These are phyloP conservation scores for Thermophis baileyi DNA, from an alignment of 2,113 vertebrate genomes.

Conservation along the genomic window DNA sequence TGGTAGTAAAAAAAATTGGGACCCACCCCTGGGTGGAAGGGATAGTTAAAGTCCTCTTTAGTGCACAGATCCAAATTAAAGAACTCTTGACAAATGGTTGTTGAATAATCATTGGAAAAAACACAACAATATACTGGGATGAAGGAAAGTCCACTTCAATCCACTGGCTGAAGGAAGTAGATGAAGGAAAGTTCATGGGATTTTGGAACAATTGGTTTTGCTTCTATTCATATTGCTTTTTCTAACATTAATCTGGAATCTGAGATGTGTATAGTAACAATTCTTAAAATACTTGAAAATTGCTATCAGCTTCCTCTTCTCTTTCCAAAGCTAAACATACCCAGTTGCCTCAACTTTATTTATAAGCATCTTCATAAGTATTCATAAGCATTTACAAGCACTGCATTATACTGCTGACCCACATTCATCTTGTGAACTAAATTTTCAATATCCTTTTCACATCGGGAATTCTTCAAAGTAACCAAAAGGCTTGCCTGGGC, in stretches of 20 bases:
- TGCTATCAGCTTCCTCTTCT: background rate
- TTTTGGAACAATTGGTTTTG: background rate
- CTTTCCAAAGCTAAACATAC: background rate
- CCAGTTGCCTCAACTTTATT: background rate
- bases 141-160: background rate
- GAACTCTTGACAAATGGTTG: background rate
- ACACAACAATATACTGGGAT: background rate
- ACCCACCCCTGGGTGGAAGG: too few relatives aligned
- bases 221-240: background rate
- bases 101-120: background rate
- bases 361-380: background rate
- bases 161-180: background rate
- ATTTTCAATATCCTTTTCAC: background rate
- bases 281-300: background rate
- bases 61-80: background rate
- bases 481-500: background rate
- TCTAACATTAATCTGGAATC: background rate
- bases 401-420: background rate
- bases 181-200: background rate
- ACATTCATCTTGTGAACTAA: background rate
- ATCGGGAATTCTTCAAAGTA: background rate
- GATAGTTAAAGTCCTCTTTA: background rate
- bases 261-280: background rate
- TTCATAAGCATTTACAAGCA: background rate
- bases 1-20: too few relatives aligned